These are phyloP conservation scores for Drosophila differens DNA, from an alignment of 2,888 invertebrate species.

Conservation along the genomic window DNA sequence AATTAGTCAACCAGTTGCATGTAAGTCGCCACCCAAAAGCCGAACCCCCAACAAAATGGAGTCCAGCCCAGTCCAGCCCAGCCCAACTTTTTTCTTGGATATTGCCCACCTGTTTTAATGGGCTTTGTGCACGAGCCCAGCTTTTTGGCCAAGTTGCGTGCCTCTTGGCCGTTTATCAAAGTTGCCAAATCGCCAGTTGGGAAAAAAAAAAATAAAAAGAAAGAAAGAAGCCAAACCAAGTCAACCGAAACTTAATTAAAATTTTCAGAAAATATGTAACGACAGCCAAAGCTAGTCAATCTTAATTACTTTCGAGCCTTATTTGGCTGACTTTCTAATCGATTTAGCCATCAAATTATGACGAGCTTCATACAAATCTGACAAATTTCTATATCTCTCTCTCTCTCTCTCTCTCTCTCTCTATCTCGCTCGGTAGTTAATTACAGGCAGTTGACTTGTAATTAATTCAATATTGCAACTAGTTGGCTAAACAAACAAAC, in stretches of 20 bases:
- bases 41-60: background rate
- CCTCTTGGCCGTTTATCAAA: constrained; percentile 55
- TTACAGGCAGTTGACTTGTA: constrained; percentile 47
- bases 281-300: constrained; percentile 27
- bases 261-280: constrained; percentile 39
- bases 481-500: constrained; percentile 7
- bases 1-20: constrained; percentile 77
- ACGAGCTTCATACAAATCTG: constrained; percentile 1
- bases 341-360: constrained; percentile 55
- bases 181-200: constrained; percentile 51
- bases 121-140: constrained; percentile 58
- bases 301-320: constrained; percentile 55
- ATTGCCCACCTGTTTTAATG: constrained; percentile 77
- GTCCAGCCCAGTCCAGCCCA: constrained; percentile 7
- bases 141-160: constrained; percentile 75
- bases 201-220: background rate
- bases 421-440: constrained; percentile 33
- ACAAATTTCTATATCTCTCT: constrained; percentile 12
- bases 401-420: background rate
- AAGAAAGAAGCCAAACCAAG: background rate
- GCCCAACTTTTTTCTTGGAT: background rate
- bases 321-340: constrained; percentile 40
- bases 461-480: constrained; percentile 40
- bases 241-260: constrained; percentile 68
- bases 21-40: constrained; percentile 4